Evolutionary conservation across 2,888 invertebrate genomes (phyloP), one percentile per base, ranked within the genome.

Genomic region (Branchellion lobata): DNA sequence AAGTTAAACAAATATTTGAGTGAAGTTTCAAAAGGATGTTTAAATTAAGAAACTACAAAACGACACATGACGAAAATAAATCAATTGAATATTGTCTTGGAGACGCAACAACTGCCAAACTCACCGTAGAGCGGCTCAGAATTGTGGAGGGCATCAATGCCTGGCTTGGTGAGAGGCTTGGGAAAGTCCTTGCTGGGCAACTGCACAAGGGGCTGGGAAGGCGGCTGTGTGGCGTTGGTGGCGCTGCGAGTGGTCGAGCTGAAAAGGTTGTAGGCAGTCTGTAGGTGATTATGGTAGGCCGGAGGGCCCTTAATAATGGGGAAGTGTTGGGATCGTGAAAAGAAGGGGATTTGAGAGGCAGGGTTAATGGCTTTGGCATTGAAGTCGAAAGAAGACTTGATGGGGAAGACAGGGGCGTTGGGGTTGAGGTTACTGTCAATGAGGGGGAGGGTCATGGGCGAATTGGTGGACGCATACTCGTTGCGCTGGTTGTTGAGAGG

Each of bases 371-470:
- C 29, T n/a, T 36, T 53, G 65, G 53, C 11, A 8, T 76, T 53
- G 34, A 77, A 77, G 33, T 77, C 77, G n/a, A 71, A 47, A 3
- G 79, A 65, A 8, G 78, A 34, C 29, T 81, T 81, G 21, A 74
- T 47, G 5, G 81, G 90, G 86, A 93, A 94, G 84, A 92, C 92
- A 0, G 93, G 93, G 2, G 93, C 93, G 84, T 93, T 91, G 0
- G 93, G 93, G 87, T 94, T 94, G 61, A 94, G 89, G 79, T 93
- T 90, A 61, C 88, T 88, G 79, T 87, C 86, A 53, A 88, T 87
- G 80, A 85, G 86, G 24, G 87, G 87, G 80, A 87, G 84, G 11
- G 86, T 87, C 87, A 87, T 86, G 24, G 87, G 87, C 81, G 85
- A 85, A 76, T 85, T 84, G 18, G 86, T 85, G 24, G 85, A 86